Conservation (phyloP, 2,888 invertebrate genomes). For the Epistrophella euchroma region DNA sequence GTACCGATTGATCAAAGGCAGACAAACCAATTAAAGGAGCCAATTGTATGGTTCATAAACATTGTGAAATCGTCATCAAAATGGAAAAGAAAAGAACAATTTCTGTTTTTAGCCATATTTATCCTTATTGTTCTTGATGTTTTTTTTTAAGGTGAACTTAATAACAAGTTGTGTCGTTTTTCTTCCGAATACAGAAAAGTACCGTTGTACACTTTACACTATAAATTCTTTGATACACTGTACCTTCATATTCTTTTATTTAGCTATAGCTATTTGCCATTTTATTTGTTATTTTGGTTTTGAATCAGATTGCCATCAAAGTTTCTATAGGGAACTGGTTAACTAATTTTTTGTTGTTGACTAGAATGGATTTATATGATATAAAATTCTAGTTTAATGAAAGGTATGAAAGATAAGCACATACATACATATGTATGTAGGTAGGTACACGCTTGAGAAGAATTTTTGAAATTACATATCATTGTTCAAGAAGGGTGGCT, state of each 20-base stretch:
- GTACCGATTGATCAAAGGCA: no score
- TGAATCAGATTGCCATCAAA: slow-evolving; percentile 8
- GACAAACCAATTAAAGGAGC: no score
- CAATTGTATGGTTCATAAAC: no score
- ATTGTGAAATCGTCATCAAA: no score
- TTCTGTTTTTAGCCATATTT: no score
- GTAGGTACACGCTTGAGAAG: neutral
- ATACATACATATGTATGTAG: no score
- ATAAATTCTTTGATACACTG: slow-evolving; percentile 5
- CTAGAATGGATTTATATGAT: neutral
- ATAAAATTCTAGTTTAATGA: neutral
- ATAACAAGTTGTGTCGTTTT: no score
- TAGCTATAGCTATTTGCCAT: neutral
- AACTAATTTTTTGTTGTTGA: neutral
- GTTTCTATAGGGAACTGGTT: slow-evolving; percentile 15
- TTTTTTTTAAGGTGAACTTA: no score
- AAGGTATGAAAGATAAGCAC: neutral
- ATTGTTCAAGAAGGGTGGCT: neutral
- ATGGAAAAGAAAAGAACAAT: no score
- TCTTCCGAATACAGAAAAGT: no score
- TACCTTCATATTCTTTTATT: neutral
- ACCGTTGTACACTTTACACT: no score
- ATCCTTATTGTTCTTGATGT: no score
- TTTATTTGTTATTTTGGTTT: slow-evolving; percentile 23
- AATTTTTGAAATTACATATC: neutral